Conservation (phyloP, 64 coral and sea anemone genomes). For the Montipora capricornis region DNA sequence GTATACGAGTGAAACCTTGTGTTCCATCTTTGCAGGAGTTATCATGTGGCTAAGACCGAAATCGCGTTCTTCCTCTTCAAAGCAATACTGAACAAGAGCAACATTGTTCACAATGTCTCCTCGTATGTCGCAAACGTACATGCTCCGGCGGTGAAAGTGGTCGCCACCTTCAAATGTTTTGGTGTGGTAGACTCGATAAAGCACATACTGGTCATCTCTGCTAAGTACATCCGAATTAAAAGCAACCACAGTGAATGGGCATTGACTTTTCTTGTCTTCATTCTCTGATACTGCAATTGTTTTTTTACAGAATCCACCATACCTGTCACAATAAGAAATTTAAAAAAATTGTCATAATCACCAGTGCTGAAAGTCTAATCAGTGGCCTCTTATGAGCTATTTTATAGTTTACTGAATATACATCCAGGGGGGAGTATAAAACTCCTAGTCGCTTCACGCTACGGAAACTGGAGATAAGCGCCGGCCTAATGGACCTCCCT, state of each 20-base stretch:
- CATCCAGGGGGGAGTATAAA: too few species aligned
- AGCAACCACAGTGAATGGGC: background rate
- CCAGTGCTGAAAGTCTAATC: too few species aligned
- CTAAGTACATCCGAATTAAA: background rate
- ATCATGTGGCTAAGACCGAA: background rate
- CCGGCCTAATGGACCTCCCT: too few species aligned
- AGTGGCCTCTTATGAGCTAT: too few species aligned
- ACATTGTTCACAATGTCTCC: conserved; percentile 22
- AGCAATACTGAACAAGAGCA: background rate
- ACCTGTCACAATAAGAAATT: background rate
- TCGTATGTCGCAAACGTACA: conserved; percentile 2
- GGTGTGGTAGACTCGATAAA: background rate
- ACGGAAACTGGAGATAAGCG: too few species aligned
- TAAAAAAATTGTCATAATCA: too few species aligned
- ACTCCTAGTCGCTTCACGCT: too few species aligned
- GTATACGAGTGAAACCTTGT: background rate
- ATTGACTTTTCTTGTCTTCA: background rate
- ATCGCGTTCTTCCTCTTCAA: background rate
- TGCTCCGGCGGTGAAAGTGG: background rate
- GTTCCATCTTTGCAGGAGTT: background rate
- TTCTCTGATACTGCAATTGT: background rate
- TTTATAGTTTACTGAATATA: too few species aligned
- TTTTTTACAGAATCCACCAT: conserved; percentile 3
- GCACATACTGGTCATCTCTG: background rate
- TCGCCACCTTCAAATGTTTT: background rate